Conservation (phyloP, 1,140 invertebrate genomes). For the Drosophila teissieri region DNA sequence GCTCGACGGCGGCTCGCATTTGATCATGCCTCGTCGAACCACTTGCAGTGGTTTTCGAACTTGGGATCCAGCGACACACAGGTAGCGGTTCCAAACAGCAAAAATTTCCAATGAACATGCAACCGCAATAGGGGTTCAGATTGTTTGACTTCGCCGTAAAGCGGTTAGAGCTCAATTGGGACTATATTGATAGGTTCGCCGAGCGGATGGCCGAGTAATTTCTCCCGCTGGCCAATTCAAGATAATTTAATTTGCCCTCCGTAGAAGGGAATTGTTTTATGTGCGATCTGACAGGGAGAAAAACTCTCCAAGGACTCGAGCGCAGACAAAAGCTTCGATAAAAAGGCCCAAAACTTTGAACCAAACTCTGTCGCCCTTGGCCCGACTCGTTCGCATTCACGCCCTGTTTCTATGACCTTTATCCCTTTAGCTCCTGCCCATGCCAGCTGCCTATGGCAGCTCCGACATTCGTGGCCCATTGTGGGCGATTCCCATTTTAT, state of each 20-base stretch:
- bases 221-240: constrained; percentile 34
- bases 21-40: constrained; percentile 47
- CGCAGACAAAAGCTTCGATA: constrained; percentile 71
- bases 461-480: constrained; percentile 29
- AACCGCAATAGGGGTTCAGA: constrained; percentile 48
- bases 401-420: constrained; percentile 70
- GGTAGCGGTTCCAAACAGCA: not conserved
- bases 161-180: constrained; percentile 17
- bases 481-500: constrained; percentile 44
- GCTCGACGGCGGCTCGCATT: constrained; percentile 28
- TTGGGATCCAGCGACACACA: constrained; percentile 11
- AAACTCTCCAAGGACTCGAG: constrained; percentile 21
- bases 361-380: constrained; percentile 40
- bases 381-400: constrained; percentile 8
- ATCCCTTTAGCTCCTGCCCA: constrained; percentile 35
- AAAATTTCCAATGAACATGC: constrained; percentile 20
- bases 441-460: too few species aligned
- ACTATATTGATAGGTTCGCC: constrained; percentile 30
- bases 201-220: constrained; percentile 25
- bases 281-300: constrained; percentile 8
- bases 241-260: constrained; percentile 59
- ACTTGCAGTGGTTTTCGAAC: constrained; percentile 37
- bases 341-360: constrained; percentile 61
- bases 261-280: constrained; percentile 73
- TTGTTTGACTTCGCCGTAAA: constrained; percentile 35